Evolutionary conservation across 2,888 invertebrate species (phyloP), one percentile per base, ranked within the genome.

Genomic region (Amphimallon solstitiale): DNA sequence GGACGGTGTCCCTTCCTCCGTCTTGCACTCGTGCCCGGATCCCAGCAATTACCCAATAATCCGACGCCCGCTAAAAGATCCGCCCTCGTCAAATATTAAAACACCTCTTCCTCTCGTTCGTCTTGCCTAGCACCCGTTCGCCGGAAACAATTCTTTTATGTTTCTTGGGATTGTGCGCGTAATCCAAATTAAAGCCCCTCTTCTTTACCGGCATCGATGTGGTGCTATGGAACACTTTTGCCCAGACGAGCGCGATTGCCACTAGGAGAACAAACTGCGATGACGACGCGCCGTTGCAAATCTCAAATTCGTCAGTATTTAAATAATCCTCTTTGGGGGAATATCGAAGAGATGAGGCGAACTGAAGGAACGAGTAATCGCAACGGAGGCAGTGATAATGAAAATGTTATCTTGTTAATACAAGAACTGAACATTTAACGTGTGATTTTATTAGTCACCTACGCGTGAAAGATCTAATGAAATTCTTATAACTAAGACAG

Each of bases 221-320:
- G 29, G 7, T 1, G 29, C 6, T 1, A 29, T 29, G 29, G 9
- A 29, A 29, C 29, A 29, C 29, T 29, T 29, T 29, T 29, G 5
- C 29, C 29, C 29, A 29, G 29, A 19, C 19, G 52, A 38, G 2
- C 37, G 37, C 5, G 43, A 7, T 17, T 14, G 37, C n/a, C n/a
- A 37, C 38, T 52, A 29, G 29, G 3, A 29, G 29, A 9, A 29
- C 29, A 29, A n/a, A 29, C 17, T 52, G n/a, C 35, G 35, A n/a
- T 21, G 19, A 35, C 10, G 7, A 17, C 17, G 37, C 19, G 37
- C 19, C 12, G 14, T 17, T 52, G 38, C 37, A 52, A 52, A 38
- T 52, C 52, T 52, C 52, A 52, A 37, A 52, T 52, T 52, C 52
- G 52, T 52, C 52, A 52, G 52, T 52, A 52, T 52, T 52, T 52